Evolutionary conservation across 2,888 invertebrate genomes (phyloP).

Genomic region (Mechanitis mazaeus): DNA sequence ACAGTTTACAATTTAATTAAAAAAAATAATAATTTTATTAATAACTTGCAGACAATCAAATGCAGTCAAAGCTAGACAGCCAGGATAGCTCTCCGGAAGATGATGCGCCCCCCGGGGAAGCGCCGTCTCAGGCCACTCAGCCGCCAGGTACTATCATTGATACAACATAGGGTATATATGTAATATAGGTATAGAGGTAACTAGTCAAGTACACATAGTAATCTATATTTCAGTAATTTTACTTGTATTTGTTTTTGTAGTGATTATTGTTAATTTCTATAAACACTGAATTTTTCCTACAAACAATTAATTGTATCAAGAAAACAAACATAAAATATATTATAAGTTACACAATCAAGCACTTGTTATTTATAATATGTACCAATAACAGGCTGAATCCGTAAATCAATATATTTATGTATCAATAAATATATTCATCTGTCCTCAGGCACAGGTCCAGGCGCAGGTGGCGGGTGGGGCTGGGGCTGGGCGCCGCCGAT

Average conservation of each 20-base stretch:
- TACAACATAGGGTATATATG: background rate
- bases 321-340: no score
- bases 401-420: background rate
- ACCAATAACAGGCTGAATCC: background rate
- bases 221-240: no score
- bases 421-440: no score
- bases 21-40: background rate
- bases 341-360: no score
- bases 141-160: slow-evolving; percentile 7
- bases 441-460: slow-evolving; percentile 10
- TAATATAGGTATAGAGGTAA: no score
- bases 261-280: no score
- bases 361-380: background rate
- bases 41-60: slow-evolving; percentile 24
- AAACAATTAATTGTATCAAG: no score
- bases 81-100: slow-evolving; percentile 38
- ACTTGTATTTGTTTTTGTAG: no score
- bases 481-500: slow-evolving; percentile 57
- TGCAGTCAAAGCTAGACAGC: slow-evolving; percentile 31
- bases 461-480: slow-evolving; percentile 30
- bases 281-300: no score
- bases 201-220: no score
- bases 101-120: slow-evolving; percentile 54
- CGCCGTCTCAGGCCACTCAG: background rate
- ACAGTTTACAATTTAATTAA: no score